Evolutionary conservation across 2,113 vertebrate species (phyloP).

Genomic region (Sialia sialis): DNA sequence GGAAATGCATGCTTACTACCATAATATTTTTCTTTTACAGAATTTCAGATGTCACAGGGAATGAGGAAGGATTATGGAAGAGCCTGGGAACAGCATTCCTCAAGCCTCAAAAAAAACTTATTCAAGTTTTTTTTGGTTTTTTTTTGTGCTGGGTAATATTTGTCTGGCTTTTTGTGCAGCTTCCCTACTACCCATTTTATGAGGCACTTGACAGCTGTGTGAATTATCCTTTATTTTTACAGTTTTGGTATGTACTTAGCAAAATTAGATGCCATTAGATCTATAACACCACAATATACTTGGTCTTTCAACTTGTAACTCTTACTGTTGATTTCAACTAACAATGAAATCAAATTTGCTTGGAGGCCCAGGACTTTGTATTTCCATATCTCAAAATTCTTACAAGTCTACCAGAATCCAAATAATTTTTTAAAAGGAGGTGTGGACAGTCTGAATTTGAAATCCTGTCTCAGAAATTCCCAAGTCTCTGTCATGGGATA

Average conservation of each 20-base stretch:
- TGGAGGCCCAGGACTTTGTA: background rate
- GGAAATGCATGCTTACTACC: background rate
- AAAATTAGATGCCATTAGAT: background rate
- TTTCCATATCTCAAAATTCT: background rate
- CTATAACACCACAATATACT: background rate
- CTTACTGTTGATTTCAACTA: background rate
- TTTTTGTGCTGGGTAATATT: background rate
- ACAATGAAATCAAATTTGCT: background rate
- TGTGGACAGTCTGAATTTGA: background rate
- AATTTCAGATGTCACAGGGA: background rate
- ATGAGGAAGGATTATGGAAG: background rate
- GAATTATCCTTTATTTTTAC: background rate
- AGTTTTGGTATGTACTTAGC: background rate
- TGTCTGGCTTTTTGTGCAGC: background rate
- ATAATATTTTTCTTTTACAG: background rate
- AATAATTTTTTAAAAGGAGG: accelerated
- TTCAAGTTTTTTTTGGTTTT: no score
- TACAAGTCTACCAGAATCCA: accelerated
- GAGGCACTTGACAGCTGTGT: background rate
- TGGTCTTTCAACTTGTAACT: background rate
- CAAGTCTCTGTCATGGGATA: background rate
- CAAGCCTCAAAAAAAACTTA: background rate
- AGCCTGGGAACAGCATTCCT: background rate
- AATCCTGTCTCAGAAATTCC: background rate
- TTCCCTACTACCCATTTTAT: background rate